phyloP scores from a whole-genome alignment of 2,113 vertebrate species.

The Plecotus auritus region DNA sequence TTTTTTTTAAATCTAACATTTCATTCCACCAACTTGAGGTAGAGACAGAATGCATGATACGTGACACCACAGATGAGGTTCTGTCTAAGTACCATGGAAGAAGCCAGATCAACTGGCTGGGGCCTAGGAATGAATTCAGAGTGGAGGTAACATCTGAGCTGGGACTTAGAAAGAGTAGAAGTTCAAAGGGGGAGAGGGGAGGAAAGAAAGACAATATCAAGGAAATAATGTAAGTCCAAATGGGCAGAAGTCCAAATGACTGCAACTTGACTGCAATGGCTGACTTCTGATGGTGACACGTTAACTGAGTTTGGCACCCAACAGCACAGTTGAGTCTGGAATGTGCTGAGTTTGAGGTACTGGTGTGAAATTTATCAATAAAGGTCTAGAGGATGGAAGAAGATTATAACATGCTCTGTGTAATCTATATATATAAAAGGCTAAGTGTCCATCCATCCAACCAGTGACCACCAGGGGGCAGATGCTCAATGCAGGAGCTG shows the following conservation, averaged over 20 bases:
- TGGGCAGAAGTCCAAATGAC: background rate
- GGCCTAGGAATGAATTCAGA: background rate
- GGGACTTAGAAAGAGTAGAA: background rate
- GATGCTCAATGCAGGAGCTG: too few relatives aligned
- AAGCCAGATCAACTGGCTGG: background rate
- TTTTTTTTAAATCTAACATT: background rate
- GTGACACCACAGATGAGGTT: background rate
- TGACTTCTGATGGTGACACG: background rate
- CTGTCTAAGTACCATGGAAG: background rate
- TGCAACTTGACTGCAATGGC: background rate
- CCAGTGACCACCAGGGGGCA: too few relatives aligned
- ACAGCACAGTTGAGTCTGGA: background rate
- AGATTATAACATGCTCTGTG: background rate
- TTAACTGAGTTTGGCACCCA: background rate
- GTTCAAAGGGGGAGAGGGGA: background rate
- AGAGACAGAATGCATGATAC: background rate
- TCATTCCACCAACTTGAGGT: background rate
- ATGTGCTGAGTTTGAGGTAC: background rate
- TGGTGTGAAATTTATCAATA: background rate
- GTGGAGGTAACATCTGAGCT: background rate
- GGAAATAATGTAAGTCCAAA: background rate
- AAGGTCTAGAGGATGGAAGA: background rate
- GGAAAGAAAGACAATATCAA: background rate
- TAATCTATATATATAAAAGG: too few relatives aligned
- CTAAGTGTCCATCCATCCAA: too few relatives aligned